phyloP scores from a whole-genome alignment of 2,888 invertebrate species.

The Fragum whitleyi region DNA sequence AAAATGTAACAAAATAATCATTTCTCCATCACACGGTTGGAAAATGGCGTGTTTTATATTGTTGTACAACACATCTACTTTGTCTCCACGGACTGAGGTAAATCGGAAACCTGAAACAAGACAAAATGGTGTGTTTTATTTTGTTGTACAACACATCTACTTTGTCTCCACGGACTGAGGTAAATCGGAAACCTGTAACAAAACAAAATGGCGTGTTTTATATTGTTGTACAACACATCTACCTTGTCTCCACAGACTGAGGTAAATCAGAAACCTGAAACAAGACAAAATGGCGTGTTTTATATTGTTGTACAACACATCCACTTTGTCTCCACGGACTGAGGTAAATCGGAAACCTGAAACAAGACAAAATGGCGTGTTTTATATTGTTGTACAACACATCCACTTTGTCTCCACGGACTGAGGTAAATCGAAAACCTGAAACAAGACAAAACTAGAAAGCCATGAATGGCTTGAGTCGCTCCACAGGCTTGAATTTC shows the following conservation, averaged over 20 bases:
- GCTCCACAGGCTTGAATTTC: too few relatives aligned
- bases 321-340: constrained; percentile 99
- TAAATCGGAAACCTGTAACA: constrained; percentile 96
- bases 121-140: constrained; percentile 93
- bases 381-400: constrained; percentile 99
- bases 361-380: constrained; percentile 98
- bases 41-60: constrained; percentile 99
- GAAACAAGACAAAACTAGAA: too few relatives aligned
- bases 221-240: constrained; percentile 99
- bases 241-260: constrained; percentile 99
- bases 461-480: too few relatives aligned
- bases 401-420: constrained; percentile 99
- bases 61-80: constrained; percentile 99
- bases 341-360: constrained; percentile 96
- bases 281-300: constrained; percentile 89
- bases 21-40: constrained; percentile 99
- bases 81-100: constrained; percentile 99
- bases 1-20: constrained; percentile 99
- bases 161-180: constrained; percentile 99
- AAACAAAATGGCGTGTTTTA: constrained; percentile 99
- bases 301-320: constrained; percentile 99
- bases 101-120: constrained; percentile 89
- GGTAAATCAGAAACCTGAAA: constrained; percentile 91
- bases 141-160: constrained; percentile 99
- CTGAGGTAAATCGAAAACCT: constrained; percentile 95